Conservation (phyloP, 1,140 invertebrate species). For the Tetraneura akinire region DNA sequence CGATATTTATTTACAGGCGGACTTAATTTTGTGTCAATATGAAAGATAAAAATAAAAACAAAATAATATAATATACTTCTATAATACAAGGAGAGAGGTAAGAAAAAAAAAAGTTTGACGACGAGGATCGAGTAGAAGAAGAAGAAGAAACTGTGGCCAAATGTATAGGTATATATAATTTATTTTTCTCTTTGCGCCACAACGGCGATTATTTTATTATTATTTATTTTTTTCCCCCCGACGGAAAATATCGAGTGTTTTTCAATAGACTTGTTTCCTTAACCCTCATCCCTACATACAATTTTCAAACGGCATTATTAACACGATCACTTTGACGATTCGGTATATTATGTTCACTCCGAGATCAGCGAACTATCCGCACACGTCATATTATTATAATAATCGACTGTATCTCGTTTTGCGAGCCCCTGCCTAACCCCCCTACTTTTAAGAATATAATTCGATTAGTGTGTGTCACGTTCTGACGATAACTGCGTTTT, state of each 20-base stretch:
- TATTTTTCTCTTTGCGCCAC: neutral
- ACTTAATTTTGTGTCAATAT: constrained; percentile 50
- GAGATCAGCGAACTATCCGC: too few relatives aligned
- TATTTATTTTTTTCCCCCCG: too few relatives aligned
- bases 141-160: neutral
- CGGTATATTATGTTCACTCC: too few relatives aligned
- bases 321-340: constrained; percentile 15
- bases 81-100: neutral
- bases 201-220: too few relatives aligned
- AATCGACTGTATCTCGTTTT: too few relatives aligned
- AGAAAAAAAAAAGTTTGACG: neutral
- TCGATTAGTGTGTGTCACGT: too few relatives aligned
- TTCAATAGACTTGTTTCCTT: constrained; percentile 28
- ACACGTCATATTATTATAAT: too few relatives aligned
- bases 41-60: constrained; percentile 53
- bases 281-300: too few relatives aligned
- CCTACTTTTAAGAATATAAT: too few relatives aligned
- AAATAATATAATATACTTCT: neutral
- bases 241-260: constrained; percentile 21
- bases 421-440: too few relatives aligned
- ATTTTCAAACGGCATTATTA: constrained; percentile 37
- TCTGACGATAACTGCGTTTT: too few relatives aligned
- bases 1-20: constrained; percentile 33
- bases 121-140: neutral
- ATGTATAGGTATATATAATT: too few relatives aligned